Evolutionary conservation across 1,140 invertebrate genomes (phyloP), one percentile per base, ranked within the genome.

Genomic region (Apocrypta bakeri): DNA sequence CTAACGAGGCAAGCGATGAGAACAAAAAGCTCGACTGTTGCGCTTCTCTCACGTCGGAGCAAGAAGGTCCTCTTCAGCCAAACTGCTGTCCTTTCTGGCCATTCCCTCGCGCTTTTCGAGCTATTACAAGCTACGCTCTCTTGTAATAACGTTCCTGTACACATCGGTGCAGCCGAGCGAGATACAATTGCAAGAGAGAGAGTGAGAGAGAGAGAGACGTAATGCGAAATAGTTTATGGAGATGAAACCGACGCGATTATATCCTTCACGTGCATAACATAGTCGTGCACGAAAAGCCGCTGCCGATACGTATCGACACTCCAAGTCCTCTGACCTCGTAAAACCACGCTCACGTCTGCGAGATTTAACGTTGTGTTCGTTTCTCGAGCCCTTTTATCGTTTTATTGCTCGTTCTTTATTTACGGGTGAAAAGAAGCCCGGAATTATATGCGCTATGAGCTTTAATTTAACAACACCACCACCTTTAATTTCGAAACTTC

Each of bases 151-250:
- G 48, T 21, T n/a, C 14, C 48, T 56, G 42, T 48, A 17, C 17
- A 56, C 42, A 17, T 48, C 42, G 40, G 14, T 17, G 42, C 42
- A 48, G 42, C 14, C 42, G 42, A 48, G 42, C 42, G 42, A 48
- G 40, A 42, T 2, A 21, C 42, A 48, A 48, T n/a, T n/a, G n/a
- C 33, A 37, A 9, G 3, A 37, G 3, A 37, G 3, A 61, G n/a
- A 3, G 56, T 61, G 17, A 61, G n/a, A 61, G 56, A 8, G 63
- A 66, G 27, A 27, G 63, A 66, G 24, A 61, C 24, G 72, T 79
- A 72, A 79, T 71, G 68, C 69, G 48, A 71, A 79, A 79, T 72
- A 72, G 78, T 69, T 79, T 79, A 79, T 79, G 66, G 40, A 72
- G 78, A 72, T 79, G 78, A 79, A 79, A 79, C 42, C 42, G 29